Base-by-base conservation (phyloP, 1,140 invertebrate genomes). In the Armadillidium nasatum region DNA sequence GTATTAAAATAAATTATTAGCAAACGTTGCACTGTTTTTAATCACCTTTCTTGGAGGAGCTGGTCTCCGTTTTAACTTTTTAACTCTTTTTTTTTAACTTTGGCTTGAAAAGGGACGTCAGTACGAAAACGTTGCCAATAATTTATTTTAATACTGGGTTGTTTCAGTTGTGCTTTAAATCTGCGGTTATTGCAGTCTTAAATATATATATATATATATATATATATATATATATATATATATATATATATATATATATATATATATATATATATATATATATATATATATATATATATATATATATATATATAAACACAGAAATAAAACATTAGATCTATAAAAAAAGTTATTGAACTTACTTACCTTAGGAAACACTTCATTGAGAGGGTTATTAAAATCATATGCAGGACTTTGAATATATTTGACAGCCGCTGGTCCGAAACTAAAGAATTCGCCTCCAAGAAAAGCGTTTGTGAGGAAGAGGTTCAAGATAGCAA, bases 391-490 rank as follows among this genome's bases (percentile, higher is more conserved):
- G 11, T 72, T 72, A 45, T 45, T 33, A 45, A 46, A 46, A 50
- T 76, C 74, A 23, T 68, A 54, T 0, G 67, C 74, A 44, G 79
- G 72, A 73, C 73, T 76, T 22, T 76, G 50, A 13, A 76, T 43
- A 44, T 76, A 76, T 13, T 22, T 46, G 19, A 84, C 15, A 0
- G 84, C 83, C 22, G 81, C 81, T 43, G 82, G 81, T 0, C 87
- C 87, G 75, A 86, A 76, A 9, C 21, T 9, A 44, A 76, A 76
- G 79, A 86, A 86, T 43, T 86, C 85, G 0, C 84, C 83, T n/a
- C 83, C 84, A 45, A 87, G 78, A 74, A 87, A 86, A 0, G 79
- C 72, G 70, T 88, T 84, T 54, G 87, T 83, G 4, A 87, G 74
- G 43, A 81, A 82, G 74, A 88, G 87, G 77, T 87, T 87, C 0